Evolutionary conservation across 1,140 invertebrate species (phyloP).

Genomic region (Hylaeus anthracinus): DNA sequence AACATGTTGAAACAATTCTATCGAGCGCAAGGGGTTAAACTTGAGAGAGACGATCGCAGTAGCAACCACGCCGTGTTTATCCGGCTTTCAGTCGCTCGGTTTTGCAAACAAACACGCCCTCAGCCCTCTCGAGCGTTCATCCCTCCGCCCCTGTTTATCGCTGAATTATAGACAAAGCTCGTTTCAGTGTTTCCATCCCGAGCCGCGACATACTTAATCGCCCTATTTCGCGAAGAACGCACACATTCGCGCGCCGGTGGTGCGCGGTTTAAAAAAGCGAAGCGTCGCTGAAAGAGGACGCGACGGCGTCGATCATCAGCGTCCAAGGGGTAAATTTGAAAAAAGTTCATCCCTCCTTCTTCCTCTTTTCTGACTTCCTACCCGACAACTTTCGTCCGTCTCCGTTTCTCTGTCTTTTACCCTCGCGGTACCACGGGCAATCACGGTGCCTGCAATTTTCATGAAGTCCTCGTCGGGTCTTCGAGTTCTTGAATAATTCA

Average conservation of each 20-base stretch:
- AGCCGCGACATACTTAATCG: slow-evolving; percentile 49
- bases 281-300: slow-evolving; percentile 35
- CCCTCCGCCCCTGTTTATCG: slow-evolving; percentile 34
- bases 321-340: slow-evolving; percentile 68
- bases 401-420: slow-evolving; percentile 40
- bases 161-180: slow-evolving; percentile 45
- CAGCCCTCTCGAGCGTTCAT: slow-evolving; percentile 6
- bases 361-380: background rate
- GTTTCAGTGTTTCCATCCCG: slow-evolving; percentile 26
- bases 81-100: slow-evolving; percentile 14
- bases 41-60: background rate
- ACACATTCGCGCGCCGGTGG: background rate
- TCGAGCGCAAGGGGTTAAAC: no score
- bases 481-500: slow-evolving; percentile 77
- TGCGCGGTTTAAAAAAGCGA: slow-evolving; percentile 37
- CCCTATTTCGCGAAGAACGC: slow-evolving; percentile 47
- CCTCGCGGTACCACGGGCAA: slow-evolving; percentile 69
- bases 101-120: slow-evolving; percentile 31
- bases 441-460: slow-evolving; percentile 79
- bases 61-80: slow-evolving; percentile 2
- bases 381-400: background rate
- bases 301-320: slow-evolving; percentile 58
- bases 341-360: slow-evolving; percentile 35
- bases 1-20: no score
- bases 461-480: slow-evolving; percentile 76